Percentiles rank a stretch among this genome's conserved stretches.
Conservation (phyloP, 1,140 invertebrate genomes). For the Cydia pomonella region DNA sequence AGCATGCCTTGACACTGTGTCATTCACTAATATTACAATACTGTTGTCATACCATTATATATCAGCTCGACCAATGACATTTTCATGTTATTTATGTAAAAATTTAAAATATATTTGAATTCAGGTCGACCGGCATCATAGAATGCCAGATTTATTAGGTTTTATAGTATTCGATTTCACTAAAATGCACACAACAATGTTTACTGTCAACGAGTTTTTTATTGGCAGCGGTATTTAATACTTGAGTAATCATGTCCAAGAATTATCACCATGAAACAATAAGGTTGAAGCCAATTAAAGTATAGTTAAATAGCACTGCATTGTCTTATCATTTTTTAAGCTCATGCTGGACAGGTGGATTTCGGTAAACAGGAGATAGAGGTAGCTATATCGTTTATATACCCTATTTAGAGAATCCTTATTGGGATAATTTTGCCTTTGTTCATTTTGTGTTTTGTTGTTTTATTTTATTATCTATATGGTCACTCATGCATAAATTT, state of each 20-base stretch:
- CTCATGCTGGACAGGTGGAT: not conserved
- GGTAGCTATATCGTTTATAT: not conserved
- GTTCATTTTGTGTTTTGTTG: not conserved
- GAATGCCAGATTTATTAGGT: no score
- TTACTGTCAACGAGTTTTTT: not conserved
- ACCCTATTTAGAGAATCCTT: not conserved
- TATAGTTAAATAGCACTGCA: conserved; percentile 1
- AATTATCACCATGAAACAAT: conserved; percentile 2
- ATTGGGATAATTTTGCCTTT: not conserved
- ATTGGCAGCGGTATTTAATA: not conserved
- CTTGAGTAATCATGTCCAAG: not conserved
- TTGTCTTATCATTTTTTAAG: not conserved
- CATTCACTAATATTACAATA: conserved; percentile 8
- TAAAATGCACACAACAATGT: no score
- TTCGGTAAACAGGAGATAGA: not conserved
- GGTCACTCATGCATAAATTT: no score
- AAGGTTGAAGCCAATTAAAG: conserved; percentile 19
- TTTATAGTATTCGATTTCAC: no score
- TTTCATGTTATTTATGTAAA: no score
- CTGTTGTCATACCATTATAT: not conserved
- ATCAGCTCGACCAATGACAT: not conserved
- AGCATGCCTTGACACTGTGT: conserved; percentile 19
- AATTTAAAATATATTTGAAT: no score
- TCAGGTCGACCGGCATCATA: no score
- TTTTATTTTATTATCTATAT: not conserved